Evolutionary conservation across 2,113 vertebrate species (phyloP), one percentile per base, ranked within the genome.

Genomic region (Hemibagrus wyckioides): DNA sequence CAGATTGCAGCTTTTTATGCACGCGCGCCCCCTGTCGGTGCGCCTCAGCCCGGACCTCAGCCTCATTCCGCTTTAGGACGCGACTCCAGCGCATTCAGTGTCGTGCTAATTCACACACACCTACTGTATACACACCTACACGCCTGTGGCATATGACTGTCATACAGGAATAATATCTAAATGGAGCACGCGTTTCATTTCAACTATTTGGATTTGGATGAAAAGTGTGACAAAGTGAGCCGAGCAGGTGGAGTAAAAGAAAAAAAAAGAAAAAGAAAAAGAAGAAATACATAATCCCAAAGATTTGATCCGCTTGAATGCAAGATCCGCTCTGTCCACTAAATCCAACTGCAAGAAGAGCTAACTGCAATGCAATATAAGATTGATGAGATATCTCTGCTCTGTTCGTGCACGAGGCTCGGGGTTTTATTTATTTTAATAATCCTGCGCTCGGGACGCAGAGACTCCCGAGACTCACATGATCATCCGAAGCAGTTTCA

Each of bases 21-120:
- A 95, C 93, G 92, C 89, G 92, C 94, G 94, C 91, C 95, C 94
- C 95, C 94, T 94, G 90, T 90, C 75, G 95, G 92, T 83, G 4
- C 1, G 69, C 69, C 50, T 3, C 17, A 0, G n/a, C 89, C 79
- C 85, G 63, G 61, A 81, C 69, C 82, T 83, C 89, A 90, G 90
- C 87, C 88, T 89, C 80, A 39, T 85, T 84, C 88, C 44, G 67
- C 71, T 85, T 57, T 56, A 80, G 73, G 85, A 75, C 85, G 89
- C 75, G 39, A 56, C 52, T 88, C 61, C 67, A 67, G 52, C 54
- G 80, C 80, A 82, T 61, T 82, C 63, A 86, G 56, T 48, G 76
- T 59, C 86, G 73, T 65, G 67, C 54, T 63, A 6, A 44, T 48
- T n/a, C 39, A 25, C 21, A 25, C 54, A 59, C 79, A 59, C 54